Evolutionary conservation across 2,797 vertebrate species (phyloP).

Genomic region (Anolis apletophallus): DNA sequence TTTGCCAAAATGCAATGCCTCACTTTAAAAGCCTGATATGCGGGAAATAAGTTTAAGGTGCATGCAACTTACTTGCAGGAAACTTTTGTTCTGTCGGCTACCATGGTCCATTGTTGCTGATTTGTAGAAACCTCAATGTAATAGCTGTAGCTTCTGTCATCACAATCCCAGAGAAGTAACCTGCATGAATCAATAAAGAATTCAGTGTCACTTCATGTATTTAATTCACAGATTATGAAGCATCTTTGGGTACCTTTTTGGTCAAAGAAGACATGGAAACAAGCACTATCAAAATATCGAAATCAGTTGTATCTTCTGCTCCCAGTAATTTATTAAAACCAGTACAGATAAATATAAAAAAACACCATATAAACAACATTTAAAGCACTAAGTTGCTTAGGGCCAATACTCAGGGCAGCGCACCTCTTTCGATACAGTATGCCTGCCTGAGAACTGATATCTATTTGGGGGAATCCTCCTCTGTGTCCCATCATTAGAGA

Average conservation of each 20-base stretch:
- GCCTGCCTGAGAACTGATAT: too few relatives aligned
- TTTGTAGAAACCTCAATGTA: conserved; percentile 94
- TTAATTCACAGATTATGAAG: neutral
- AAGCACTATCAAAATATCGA: neutral
- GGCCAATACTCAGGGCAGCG: too few relatives aligned
- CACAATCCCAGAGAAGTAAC: conserved; percentile 96
- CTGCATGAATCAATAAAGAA: conserved; percentile 71
- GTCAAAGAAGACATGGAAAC: neutral
- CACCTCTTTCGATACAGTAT: too few relatives aligned
- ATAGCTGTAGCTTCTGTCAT: conserved; percentile 97
- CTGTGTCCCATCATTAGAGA: too few relatives aligned
- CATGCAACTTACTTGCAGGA: conserved; percentile 88
- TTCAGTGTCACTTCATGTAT: neutral
- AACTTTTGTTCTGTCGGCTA: conserved; percentile 91
- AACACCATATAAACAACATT: too few relatives aligned
- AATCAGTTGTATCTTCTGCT: too few relatives aligned
- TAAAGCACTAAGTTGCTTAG: too few relatives aligned
- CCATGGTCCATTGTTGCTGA: conserved; percentile 95
- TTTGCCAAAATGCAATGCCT: neutral
- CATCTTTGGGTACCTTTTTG: neutral
- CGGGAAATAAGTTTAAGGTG: conserved; percentile 4
- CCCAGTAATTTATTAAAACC: too few relatives aligned
- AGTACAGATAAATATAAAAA: too few relatives aligned
- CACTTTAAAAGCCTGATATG: neutral
- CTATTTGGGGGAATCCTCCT: too few relatives aligned